These are phyloP conservation scores for Meda fulgida DNA, from an alignment of 2,797 vertebrate species.

Conservation along the genomic window DNA sequence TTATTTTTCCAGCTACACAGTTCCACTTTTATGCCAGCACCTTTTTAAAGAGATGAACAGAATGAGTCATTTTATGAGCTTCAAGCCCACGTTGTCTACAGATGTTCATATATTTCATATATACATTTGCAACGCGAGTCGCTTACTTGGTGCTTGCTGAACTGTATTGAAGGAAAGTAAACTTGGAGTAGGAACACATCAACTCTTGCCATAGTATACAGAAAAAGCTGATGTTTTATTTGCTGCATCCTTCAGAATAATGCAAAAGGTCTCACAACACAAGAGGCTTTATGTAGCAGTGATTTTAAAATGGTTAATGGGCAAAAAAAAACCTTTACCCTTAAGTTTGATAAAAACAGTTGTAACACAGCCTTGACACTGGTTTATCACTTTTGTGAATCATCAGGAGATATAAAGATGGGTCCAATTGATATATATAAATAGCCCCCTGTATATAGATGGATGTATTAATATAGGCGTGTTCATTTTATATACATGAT, in stretches of 20 bases:
- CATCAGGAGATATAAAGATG: neutral
- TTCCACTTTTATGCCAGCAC: conserved; percentile 16
- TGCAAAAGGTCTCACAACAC: neutral
- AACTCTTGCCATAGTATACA: conserved; percentile 51
- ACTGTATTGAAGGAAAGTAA: conserved; percentile 9
- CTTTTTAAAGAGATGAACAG: conserved; percentile 1
- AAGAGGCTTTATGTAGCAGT: neutral
- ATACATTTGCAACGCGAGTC: neutral
- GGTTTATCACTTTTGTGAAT: neutral
- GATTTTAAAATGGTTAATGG: neutral
- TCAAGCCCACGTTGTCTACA: conserved; percentile 23
- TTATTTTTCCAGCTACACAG: neutral
- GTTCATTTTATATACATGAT: neutral
- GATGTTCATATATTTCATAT: conserved; percentile 2
- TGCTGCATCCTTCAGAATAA: neutral
- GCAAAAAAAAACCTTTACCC: no score
- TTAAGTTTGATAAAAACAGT: neutral
- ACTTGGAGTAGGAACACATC: conserved; percentile 2
- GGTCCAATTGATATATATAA: neutral
- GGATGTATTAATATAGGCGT: neutral
- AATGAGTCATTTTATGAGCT: conserved; percentile 19
- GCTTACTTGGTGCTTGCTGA: conserved; percentile 4
- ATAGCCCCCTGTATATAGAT: no score
- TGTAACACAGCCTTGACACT: neutral
- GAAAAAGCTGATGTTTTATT: conserved; percentile 59